These are phyloP conservation scores for Menidia menidia DNA, from an alignment of 2,797 vertebrate genomes.

Conservation along the genomic window DNA sequence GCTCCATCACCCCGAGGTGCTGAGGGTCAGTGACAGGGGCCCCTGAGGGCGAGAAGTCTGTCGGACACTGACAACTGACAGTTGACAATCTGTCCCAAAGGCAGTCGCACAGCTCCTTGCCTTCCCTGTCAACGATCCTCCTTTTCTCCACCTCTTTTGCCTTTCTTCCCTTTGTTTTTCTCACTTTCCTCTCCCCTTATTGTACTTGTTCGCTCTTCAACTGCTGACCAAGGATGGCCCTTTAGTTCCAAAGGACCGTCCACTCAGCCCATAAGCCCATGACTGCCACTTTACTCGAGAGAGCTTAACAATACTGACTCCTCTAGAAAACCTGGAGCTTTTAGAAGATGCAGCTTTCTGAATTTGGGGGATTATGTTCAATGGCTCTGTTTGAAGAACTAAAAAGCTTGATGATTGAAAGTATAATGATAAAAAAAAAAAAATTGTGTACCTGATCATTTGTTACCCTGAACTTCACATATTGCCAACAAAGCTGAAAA, in stretches of 20 bases:
- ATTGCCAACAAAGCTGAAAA: neutral
- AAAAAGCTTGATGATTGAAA: slow-evolving; percentile 1
- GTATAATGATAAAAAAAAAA: neutral
- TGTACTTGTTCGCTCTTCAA: slow-evolving; percentile 11
- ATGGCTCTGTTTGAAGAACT: slow-evolving; percentile 1
- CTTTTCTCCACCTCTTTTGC: neutral
- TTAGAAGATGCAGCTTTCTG: neutral
- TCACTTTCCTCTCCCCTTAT: slow-evolving; percentile 6
- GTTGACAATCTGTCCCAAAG: slow-evolving; percentile 63
- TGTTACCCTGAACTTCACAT: too few species aligned
- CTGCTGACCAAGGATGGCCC: slow-evolving; percentile 41
- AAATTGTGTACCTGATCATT: too few species aligned
- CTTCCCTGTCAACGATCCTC: slow-evolving; percentile 8
- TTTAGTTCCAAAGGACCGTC: slow-evolving; percentile 10
- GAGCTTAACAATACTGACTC: slow-evolving; percentile 33
- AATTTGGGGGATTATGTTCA: slow-evolving; percentile 12
- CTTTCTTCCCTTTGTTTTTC: neutral
- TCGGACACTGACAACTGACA: slow-evolving; percentile 63
- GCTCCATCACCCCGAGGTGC: slow-evolving; percentile 54
- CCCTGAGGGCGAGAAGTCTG: slow-evolving; percentile 59
- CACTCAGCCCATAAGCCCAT: slow-evolving; percentile 11
- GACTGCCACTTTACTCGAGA: slow-evolving; percentile 23
- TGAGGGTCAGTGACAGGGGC: slow-evolving; percentile 57
- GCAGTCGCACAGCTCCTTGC: slow-evolving; percentile 13
- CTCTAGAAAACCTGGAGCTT: slow-evolving; percentile 17